Evolutionary conservation across 2,797 vertebrate species (phyloP).

Genomic region (Rhinella marina): DNA sequence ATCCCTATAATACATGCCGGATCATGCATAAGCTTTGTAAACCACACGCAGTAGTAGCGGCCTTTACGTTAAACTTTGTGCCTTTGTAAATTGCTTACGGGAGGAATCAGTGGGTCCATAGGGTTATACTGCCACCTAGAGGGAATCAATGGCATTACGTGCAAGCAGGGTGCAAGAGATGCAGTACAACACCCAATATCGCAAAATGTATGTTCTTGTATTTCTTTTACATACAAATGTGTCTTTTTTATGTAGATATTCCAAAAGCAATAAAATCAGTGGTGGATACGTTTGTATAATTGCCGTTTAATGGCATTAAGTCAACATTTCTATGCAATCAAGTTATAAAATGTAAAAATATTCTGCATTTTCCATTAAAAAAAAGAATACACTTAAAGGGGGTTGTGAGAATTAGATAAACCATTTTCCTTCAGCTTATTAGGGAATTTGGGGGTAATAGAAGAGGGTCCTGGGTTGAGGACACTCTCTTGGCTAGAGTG

Average conservation of each 20-base stretch:
- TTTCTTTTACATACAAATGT: conserved; percentile 41
- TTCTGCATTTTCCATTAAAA: not conserved
- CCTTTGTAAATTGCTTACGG: not conserved
- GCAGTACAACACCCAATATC: not conserved
- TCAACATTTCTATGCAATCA: not conserved
- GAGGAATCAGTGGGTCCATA: not conserved
- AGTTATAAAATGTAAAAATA: not conserved
- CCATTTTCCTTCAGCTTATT: too few relatives aligned
- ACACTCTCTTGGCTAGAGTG: too few relatives aligned
- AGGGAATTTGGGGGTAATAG: too few relatives aligned
- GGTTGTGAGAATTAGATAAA: too few relatives aligned
- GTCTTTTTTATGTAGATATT: conserved; percentile 35
- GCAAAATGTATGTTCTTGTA: not conserved
- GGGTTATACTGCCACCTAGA: conserved; percentile 32
- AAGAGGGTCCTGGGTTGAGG: too few relatives aligned
- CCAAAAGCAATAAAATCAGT: conserved; percentile 46
- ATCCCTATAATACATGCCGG: conserved; percentile 29
- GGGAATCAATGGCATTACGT: conserved; percentile 26
- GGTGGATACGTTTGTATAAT: conserved; percentile 38
- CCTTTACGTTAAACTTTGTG: conserved; percentile 7
- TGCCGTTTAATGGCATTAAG: not conserved
- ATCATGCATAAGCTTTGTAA: conserved; percentile 34
- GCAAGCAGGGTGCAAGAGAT: conserved; percentile 14
- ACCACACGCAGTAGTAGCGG: conserved; percentile 1
- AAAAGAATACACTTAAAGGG: not conserved